Percentiles rank a stretch among this genome's conserved stretches.
These are phyloP conservation scores for Chymomyza fuscimana DNA, from an alignment of 2,888 invertebrate genomes.

Conservation along the genomic window DNA sequence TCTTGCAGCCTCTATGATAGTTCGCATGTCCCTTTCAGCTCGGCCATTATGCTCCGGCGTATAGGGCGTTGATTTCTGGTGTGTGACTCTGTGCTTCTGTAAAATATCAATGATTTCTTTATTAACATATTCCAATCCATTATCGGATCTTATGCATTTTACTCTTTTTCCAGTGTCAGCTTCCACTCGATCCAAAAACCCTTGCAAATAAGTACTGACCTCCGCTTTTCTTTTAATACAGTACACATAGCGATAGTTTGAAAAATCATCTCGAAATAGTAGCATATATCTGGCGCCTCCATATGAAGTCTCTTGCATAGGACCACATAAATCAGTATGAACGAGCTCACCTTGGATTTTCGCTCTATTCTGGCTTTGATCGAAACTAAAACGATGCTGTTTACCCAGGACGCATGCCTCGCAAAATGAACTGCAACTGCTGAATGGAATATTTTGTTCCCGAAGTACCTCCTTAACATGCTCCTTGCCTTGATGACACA, in stretches of 20 bases:
- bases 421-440: conserved; percentile 28
- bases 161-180: conserved; percentile 25
- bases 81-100: too few species aligned
- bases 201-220: conserved; percentile 25
- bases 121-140: conserved; percentile 59
- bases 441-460: conserved; percentile 32
- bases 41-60: conserved; percentile 69
- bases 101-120: conserved; percentile 28
- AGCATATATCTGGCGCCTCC: conserved; percentile 40
- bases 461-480: conserved; percentile 43
- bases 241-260: conserved; percentile 37
- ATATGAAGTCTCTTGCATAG: conserved; percentile 40
- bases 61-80: conserved; percentile 9
- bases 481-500: background rate
- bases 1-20: conserved; percentile 56
- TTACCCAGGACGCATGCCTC: conserved; percentile 52
- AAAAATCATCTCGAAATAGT: too few species aligned
- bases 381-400: conserved; percentile 39
- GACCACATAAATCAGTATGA: conserved; percentile 52
- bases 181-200: conserved; percentile 36
- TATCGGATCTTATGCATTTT: conserved; percentile 55
- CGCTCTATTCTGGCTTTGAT: conserved; percentile 29
- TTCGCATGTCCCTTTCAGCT: conserved; percentile 69
- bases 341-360: conserved; percentile 38
- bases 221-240: conserved; percentile 45